These are phyloP conservation scores for Clupea harengus DNA, from an alignment of 2,113 vertebrate species.

Conservation along the genomic window DNA sequence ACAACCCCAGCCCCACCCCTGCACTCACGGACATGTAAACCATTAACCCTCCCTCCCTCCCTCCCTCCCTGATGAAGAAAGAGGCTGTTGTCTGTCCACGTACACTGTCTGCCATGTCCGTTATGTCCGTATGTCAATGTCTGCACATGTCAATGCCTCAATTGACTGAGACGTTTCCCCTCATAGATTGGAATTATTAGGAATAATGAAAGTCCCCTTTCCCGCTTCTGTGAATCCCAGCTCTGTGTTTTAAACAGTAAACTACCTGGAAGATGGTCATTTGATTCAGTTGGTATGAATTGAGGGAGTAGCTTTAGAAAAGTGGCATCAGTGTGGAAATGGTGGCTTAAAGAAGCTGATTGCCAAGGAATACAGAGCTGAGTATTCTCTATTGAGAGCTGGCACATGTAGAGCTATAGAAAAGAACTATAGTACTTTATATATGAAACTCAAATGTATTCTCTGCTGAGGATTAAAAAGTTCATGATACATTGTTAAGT, in stretches of 20 bases:
- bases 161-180: constrained; percentile 1
- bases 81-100: constrained; percentile 27
- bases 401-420: neutral
- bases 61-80: constrained; percentile 21
- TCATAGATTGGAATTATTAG: neutral
- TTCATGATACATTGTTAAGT: no score
- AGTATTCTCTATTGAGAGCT: neutral
- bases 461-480: neutral
- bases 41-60: neutral
- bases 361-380: neutral
- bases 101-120: neutral
- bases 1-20: neutral
- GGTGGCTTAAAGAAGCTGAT: neutral
- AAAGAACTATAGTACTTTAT: neutral
- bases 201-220: neutral
- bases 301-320: neutral
- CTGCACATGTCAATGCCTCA: neutral
- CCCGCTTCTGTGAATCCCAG: neutral
- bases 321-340: neutral
- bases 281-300: neutral
- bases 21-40: neutral
- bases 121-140: neutral
- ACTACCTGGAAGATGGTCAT: neutral
- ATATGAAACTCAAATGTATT: neutral
- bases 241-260: neutral